Evolutionary conservation across 2,888 invertebrate species (phyloP), one percentile per base, ranked within the genome.

Genomic region (Isotomurus palustris): DNA sequence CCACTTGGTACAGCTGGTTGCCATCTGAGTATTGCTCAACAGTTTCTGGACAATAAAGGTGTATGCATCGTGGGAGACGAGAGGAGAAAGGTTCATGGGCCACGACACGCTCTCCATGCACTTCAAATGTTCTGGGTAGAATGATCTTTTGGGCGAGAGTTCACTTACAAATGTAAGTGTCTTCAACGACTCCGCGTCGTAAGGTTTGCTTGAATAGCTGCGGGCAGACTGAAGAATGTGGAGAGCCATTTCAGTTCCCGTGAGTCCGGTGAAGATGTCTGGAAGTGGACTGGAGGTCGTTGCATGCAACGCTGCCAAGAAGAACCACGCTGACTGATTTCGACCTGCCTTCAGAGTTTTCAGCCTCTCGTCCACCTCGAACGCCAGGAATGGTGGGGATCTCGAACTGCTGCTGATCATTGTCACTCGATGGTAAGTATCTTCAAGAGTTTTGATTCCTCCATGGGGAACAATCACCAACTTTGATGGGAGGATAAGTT

Each of bases 181-280:
- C 2, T n/a, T 10, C 1, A 38, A 17, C 19, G 44, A 43, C 38
- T 52, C 57, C 5, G 10, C n/a, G 25, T 64, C 59, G 3, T 50
- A 60, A 1, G 65, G 65, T 36, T 60, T 44, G 12, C 50, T 51
- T n/a, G 62, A 58, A 53, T 53, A 65, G 17, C 43, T 25, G 12
- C 24, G 52, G 1, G 48, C 56, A 8, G 57, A 58, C 21, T 62
- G 55, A n/a, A 65, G 48, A 5, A 65, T 60, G 43, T 57, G 45
- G 25, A 62, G 47, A 0, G 65, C 65, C 53, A 51, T 45, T 53
- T 65, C 62, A 4, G 56, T 56, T 36, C 65, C 65, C 0, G 59
- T 65, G 14, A 65, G 21, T 24, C 57, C 54, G 0, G 60, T 62
- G 24, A 62, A 65, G 1, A 53, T 49, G 27, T 65, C 62, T 14